phyloP scores from a whole-genome alignment of 2,888 invertebrate genomes.

The Torymus auratus region DNA sequence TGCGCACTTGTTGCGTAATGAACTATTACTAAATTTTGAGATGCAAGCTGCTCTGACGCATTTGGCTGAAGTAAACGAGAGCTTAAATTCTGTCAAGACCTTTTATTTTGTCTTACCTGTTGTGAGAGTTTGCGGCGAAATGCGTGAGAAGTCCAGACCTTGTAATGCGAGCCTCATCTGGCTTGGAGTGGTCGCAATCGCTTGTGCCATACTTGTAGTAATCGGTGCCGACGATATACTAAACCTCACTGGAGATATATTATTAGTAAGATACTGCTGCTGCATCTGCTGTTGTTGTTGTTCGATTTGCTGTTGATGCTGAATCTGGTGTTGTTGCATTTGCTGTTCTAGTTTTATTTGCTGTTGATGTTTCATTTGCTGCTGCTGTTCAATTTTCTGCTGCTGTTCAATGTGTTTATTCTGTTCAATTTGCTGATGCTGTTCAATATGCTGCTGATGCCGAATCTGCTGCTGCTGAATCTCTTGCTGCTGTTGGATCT shows the following conservation, averaged over 20 bases:
- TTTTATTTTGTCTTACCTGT: constrained; percentile 30
- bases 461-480: constrained; percentile 41
- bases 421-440: too few relatives aligned
- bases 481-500: constrained; percentile 58
- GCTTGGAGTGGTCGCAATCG: constrained; percentile 57
- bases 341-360: constrained; percentile 60
- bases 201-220: constrained; percentile 54
- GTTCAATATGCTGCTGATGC: too few relatives aligned
- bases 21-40: too few relatives aligned
- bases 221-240: constrained; percentile 63
- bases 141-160: constrained; percentile 19
- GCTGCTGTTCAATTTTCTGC: too few relatives aligned
- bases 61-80: background rate
- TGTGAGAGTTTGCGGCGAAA: constrained; percentile 15
- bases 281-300: background rate
- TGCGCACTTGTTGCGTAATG: too few relatives aligned
- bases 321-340: constrained; percentile 55
- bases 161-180: constrained; percentile 57
- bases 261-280: background rate
- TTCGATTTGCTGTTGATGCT: constrained; percentile 35
- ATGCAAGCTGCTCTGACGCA: too few relatives aligned
- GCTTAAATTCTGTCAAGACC: too few relatives aligned
- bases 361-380: too few relatives aligned
- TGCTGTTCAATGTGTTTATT: too few relatives aligned
- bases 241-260: constrained; percentile 58